A percentile compares a stretch with the other conserved stretches of the same genome.
phyloP scores from a whole-genome alignment of 2,113 vertebrate species.

The Nansenia antarctica region DNA sequence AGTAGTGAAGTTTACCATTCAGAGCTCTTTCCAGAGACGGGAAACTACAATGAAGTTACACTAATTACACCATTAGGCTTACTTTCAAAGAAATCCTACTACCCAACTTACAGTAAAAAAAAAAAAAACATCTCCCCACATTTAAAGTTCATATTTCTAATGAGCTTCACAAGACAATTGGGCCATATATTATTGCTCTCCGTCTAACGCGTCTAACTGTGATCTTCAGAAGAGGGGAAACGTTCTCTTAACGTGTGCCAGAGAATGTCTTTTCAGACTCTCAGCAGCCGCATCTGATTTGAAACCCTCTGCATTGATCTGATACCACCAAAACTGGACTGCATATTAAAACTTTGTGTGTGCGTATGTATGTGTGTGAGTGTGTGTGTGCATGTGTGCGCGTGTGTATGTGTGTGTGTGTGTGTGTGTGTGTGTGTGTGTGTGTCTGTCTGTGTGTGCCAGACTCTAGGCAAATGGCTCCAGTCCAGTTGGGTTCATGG shows the following conservation, averaged over 20 bases:
- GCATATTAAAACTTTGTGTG: constrained; percentile 51
- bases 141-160: constrained; percentile 67
- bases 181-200: constrained; percentile 52
- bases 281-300: constrained; percentile 64
- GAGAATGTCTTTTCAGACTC: constrained; percentile 60
- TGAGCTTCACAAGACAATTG: constrained; percentile 56
- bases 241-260: constrained; percentile 61
- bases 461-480: constrained; percentile 30
- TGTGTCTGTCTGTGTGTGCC: background rate
- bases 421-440: constrained; percentile 6
- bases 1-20: constrained; percentile 19
- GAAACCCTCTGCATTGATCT: constrained; percentile 62
- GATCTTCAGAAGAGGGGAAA: constrained; percentile 55
- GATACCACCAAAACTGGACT: constrained; percentile 63
- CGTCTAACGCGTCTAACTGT: constrained; percentile 56
- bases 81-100: constrained; percentile 55
- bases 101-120: constrained; percentile 33
- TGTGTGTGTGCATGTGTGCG: constrained; percentile 28
- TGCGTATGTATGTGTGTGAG: constrained; percentile 1
- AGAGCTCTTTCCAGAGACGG: too few species aligned
- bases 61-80: constrained; percentile 59
- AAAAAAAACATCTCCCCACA: constrained; percentile 24
- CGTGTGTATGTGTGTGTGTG: constrained; percentile 24
- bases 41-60: constrained; percentile 41
- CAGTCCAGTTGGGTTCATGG: constrained; percentile 37